A percentile compares a stretch with the other conserved stretches of the same genome.
phyloP scores from a whole-genome alignment of 2,797 vertebrate species.

The Heteromormyrus szaboi region DNA sequence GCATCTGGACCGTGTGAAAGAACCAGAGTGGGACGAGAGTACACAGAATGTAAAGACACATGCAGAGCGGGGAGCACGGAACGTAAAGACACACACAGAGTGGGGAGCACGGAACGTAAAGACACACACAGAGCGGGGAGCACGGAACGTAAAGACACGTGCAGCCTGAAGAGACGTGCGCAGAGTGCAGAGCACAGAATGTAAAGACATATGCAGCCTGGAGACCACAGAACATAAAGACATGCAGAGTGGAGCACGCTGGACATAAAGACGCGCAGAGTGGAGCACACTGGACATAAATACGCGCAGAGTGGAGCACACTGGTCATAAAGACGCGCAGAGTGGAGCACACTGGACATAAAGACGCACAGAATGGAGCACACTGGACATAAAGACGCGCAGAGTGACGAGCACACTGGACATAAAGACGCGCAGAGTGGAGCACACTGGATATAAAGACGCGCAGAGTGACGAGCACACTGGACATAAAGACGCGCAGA shows the following conservation, averaged over 20 bases:
- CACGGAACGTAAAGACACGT: background rate
- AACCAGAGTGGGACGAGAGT: background rate
- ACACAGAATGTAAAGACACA: background rate
- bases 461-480: background rate
- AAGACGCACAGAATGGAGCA: too few species aligned
- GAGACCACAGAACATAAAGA: background rate
- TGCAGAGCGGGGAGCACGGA: background rate
- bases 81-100: background rate
- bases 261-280: background rate
- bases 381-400: background rate
- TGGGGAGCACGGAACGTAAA: background rate
- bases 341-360: background rate
- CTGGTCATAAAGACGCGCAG: background rate
- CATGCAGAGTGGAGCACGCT: background rate
- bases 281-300: background rate
- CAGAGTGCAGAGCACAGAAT: background rate
- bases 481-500: background rate
- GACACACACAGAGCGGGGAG: background rate
- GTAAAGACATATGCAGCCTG: background rate
- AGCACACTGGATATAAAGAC: background rate
- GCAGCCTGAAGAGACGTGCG: background rate
- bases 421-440: too few species aligned
- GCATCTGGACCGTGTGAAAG: background rate
- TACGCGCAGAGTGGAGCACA: background rate
- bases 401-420: too few species aligned